These are phyloP conservation scores for Volucella bombylans DNA, from an alignment of 2,888 invertebrate species.

Conservation along the genomic window DNA sequence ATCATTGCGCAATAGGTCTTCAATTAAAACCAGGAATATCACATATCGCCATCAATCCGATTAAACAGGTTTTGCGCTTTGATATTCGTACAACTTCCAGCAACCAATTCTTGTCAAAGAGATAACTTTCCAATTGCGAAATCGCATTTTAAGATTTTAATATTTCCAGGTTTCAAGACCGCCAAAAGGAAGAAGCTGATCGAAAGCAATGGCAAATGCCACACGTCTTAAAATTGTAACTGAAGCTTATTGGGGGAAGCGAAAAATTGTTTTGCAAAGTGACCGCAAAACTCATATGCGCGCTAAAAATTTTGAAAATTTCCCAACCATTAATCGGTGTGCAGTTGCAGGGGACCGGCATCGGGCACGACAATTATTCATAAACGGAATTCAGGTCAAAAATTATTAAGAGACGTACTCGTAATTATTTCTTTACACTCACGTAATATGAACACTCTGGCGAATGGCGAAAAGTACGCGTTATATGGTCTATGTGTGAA, in stretches of 20 bases:
- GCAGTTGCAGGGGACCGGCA: constrained; percentile 15
- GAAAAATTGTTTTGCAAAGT: constrained; percentile 33
- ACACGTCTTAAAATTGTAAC: background rate
- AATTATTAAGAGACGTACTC: constrained; percentile 31
- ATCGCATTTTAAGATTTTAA: background rate
- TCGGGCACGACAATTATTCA: background rate
- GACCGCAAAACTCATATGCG: constrained; percentile 50
- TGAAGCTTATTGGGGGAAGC: background rate
- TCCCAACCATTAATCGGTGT: constrained; percentile 41
- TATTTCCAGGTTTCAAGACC: background rate
- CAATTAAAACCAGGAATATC: constrained; percentile 26
- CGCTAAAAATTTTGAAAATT: constrained; percentile 32
- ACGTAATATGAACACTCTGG: constrained; percentile 32
- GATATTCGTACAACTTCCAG: too few species aligned
- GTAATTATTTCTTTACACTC: constrained; percentile 40
- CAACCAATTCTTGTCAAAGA: constrained; percentile 31
- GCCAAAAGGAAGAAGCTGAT: background rate
- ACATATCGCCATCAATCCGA: constrained; percentile 37
- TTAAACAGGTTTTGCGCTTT: constrained; percentile 12
- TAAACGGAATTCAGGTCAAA: constrained; percentile 64
- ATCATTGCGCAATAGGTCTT: constrained; percentile 37
- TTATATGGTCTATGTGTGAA: constrained; percentile 33
- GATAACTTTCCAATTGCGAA: constrained; percentile 45
- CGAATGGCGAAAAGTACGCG: constrained; percentile 36
- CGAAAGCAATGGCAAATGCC: background rate